Percentiles rank a stretch among this genome's conserved stretches.
Conservation (phyloP, 1,140 invertebrate genomes). For the Formica exsecta region DNA sequence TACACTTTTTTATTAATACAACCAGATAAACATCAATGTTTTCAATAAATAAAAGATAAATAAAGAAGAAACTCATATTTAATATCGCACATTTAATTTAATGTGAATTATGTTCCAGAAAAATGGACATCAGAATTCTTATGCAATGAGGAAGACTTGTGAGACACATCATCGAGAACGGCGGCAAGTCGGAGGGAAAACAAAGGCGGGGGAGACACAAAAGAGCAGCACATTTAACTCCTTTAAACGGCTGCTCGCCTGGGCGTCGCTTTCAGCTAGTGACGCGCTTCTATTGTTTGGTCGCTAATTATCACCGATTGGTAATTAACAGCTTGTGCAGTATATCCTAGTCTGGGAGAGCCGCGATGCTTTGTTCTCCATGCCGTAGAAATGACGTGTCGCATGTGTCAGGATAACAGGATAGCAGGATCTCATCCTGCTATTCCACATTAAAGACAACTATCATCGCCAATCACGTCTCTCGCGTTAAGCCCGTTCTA, state of each 20-base stretch:
- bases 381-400: slow-evolving; percentile 80
- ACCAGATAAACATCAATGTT: background rate
- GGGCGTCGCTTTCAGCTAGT: slow-evolving; percentile 75
- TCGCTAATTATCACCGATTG: slow-evolving; percentile 79
- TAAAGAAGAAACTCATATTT: background rate
- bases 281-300: slow-evolving; percentile 84
- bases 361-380: slow-evolving; percentile 50
- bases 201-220: slow-evolving; percentile 67
- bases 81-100: background rate
- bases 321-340: slow-evolving; percentile 28
- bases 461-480: background rate
- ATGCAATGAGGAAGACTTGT: background rate
- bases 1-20: background rate
- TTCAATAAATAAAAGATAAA: background rate
- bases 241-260: slow-evolving; percentile 79
- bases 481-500: no score
- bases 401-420: slow-evolving; percentile 78
- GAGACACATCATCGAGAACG: slow-evolving; percentile 23
- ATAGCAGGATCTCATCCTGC: slow-evolving; percentile 64
- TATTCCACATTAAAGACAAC: background rate
- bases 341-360: slow-evolving; percentile 45
- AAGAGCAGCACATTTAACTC: slow-evolving; percentile 74
- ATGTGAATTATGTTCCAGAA: background rate
- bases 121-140: background rate
- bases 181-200: slow-evolving; percentile 57